Base-by-base conservation (phyloP, 2,797 vertebrate species). In the Fundulus diaphanus region DNA sequence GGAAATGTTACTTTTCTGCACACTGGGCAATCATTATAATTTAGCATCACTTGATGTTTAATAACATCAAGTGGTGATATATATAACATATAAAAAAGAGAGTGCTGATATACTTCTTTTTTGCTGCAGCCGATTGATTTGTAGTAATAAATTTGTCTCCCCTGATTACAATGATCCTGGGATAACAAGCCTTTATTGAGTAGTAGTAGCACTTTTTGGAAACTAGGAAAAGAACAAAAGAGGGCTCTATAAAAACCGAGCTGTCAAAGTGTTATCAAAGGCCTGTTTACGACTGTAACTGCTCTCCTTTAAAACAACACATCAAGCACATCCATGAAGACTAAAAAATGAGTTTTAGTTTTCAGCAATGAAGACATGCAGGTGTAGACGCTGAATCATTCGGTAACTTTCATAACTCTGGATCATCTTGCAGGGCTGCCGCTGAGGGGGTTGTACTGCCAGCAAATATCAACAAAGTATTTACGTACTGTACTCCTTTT, bases 211-310 rank as follows among this genome's bases (percentile, higher is more conserved):
- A 71, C 82, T 72, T 68, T 59, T 3, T 33, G 31, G 56, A 59
- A 59, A 59, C 56, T 11, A 63, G 22, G 20, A 31, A 22, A 20
- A 76, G 68, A 54, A 61, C 46, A 86, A 61, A 49, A 54, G 81
- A 84, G 82, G 82, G 83, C 69, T 79, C 82, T 79, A 27, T 16
- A 68, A 66, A 68, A 80, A 71, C 84, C 72, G 80, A 76, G 71
- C 87, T 90, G 90, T 92, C 91, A 90, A 84, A 72, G 78, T 79
- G 74, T 80, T 88, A 89, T 88, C 90, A 91, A 89, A 91, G 87
- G 56, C 82, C 82, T 92, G 88, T 92, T 92, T 90, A 89, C 89
- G 85, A 89, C 83, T 8, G 68, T 59, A 57, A 57, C 27, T 57
- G 56, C 12, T 57, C 52, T 54, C 52, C 3, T 27, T 27, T 54